Evolutionary conservation across 2,113 vertebrate species (phyloP), one percentile per base, ranked within the genome.

Genomic region (Ammodytes marinus): DNA sequence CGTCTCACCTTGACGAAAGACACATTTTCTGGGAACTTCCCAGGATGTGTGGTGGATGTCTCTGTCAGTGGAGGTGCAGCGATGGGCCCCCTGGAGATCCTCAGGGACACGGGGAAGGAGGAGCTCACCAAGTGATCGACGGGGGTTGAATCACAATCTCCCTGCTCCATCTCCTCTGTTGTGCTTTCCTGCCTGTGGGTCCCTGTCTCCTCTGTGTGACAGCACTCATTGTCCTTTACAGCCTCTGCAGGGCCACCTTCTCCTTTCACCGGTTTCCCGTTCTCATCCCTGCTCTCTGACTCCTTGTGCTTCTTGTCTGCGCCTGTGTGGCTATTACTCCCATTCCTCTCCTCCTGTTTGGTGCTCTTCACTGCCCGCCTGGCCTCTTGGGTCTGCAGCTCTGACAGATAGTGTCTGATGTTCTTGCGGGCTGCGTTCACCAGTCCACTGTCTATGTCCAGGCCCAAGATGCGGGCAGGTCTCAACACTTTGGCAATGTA

Each of bases 381-480:
- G 84, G 95, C 88, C 88, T 94, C 88, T 74, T 93, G 88, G 35
- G 93, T 90, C 65, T 94, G 92, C 87, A 96, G 80, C 84, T 97
- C 96, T 0, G 97, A 98, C 54, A 98, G 92, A 85, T 97, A 99
- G 86, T 99, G 96, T 14, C 97, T 95, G 83, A 98, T 96, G 82
- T 98, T 99, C 85, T 98, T 97, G 9, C 96, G 94, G 1, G 97
- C 97, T 0, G 96, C 96, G 6, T 96, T 95, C 43, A 99, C 95
- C 58, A 99, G 89, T 0, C 70, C 86, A 0, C 91, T 79, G 19
- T 99, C 97, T 1, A 99, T 98, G 86, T 99, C 97, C 79, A 99
- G 49, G 1, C 97, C 97, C 63, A 98, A 93, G 65, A 98, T 96
- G 43, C 94, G 94, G 0, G 95, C 69, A 0, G 97, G 97, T 1